Percentiles rank a stretch among this genome's conserved stretches.
Conservation (phyloP, 2,113 vertebrate species). For the Osmerus mordax region DNA sequence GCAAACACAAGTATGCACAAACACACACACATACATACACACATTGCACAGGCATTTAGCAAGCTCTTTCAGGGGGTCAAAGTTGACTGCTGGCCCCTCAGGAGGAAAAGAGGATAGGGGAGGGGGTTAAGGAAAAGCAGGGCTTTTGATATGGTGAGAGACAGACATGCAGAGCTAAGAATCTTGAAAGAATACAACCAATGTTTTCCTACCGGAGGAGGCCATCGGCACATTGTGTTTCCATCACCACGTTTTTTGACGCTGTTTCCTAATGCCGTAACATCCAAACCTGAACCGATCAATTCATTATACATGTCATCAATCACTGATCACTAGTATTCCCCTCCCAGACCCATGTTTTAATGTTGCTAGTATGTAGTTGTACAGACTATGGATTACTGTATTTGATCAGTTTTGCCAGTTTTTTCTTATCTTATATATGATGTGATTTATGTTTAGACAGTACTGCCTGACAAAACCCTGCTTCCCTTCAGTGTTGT, state of each 20-base stretch:
- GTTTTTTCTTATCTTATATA: not conserved
- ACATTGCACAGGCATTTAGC: conserved; percentile 67
- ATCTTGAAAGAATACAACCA: not conserved
- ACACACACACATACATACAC: conserved; percentile 1
- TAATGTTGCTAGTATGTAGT: too few species aligned
- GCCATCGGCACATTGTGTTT: too few species aligned
- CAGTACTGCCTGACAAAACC: not conserved
- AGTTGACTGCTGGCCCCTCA: conserved; percentile 45
- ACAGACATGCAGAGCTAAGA: not conserved
- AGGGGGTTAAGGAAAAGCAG: not conserved
- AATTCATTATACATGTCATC: too few species aligned
- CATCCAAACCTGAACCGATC: too few species aligned
- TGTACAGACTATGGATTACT: too few species aligned
- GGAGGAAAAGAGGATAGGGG: not conserved
- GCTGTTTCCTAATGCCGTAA: too few species aligned
- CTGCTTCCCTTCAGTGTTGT: too few species aligned
- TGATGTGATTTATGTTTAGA: not conserved
- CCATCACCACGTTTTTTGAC: too few species aligned
- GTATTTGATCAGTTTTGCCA: not conserved
- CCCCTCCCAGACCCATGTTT: too few species aligned
- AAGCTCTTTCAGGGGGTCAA: conserved; percentile 63
- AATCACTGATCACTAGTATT: too few species aligned
- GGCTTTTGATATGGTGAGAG: not conserved
- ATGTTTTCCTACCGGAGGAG: not conserved
- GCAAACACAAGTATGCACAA: not conserved